Conservation (phyloP, 1,140 invertebrate genomes). For the Eulimnadia texana region DNA sequence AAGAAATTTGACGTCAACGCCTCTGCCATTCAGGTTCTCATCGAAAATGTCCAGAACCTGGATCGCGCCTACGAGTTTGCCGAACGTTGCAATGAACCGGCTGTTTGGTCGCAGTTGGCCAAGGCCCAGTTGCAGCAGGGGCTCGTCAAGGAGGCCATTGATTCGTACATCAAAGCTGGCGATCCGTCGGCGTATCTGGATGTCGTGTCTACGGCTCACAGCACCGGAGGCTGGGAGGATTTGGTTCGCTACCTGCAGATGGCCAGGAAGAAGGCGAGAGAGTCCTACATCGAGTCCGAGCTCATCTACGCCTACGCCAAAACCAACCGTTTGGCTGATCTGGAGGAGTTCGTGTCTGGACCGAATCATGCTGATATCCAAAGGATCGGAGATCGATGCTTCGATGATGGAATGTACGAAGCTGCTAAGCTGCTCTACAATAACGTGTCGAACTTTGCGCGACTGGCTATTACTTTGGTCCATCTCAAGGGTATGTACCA, state of each 20-base stretch:
- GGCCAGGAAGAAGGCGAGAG: slow-evolving; percentile 96
- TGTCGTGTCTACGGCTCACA: slow-evolving; percentile 87
- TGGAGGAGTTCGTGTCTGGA: slow-evolving; percentile 98
- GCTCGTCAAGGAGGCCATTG: slow-evolving; percentile 94
- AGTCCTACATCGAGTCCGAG: slow-evolving; percentile 97
- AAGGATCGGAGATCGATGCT: slow-evolving; percentile 89
- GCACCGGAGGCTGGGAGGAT: slow-evolving; percentile 84
- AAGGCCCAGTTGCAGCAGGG: slow-evolving; percentile 89
- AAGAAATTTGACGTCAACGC: slow-evolving; percentile 99
- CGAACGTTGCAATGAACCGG: slow-evolving; percentile 95
- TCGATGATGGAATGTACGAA: slow-evolving; percentile 96
- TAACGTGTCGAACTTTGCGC: slow-evolving; percentile 96
- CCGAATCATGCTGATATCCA: slow-evolving; percentile 99
- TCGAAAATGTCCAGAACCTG: slow-evolving; percentile 93
- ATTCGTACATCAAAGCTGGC: slow-evolving; percentile 98
- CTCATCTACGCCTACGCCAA: slow-evolving; percentile 97
- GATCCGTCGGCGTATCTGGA: slow-evolving; percentile 96
- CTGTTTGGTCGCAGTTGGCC: slow-evolving; percentile 94
- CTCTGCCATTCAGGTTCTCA: slow-evolving; percentile 95
- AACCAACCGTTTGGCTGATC: slow-evolving; percentile 87
- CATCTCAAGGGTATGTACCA: slow-evolving; percentile 50
- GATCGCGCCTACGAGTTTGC: slow-evolving; percentile 99
- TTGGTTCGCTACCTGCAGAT: slow-evolving; percentile 95
- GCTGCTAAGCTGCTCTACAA: slow-evolving; percentile 96
- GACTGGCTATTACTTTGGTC: slow-evolving; percentile 92